Evolutionary conservation across 2,797 vertebrate species (phyloP), one percentile per base, ranked within the genome.

Genomic region (Sebastolobus alascanus): DNA sequence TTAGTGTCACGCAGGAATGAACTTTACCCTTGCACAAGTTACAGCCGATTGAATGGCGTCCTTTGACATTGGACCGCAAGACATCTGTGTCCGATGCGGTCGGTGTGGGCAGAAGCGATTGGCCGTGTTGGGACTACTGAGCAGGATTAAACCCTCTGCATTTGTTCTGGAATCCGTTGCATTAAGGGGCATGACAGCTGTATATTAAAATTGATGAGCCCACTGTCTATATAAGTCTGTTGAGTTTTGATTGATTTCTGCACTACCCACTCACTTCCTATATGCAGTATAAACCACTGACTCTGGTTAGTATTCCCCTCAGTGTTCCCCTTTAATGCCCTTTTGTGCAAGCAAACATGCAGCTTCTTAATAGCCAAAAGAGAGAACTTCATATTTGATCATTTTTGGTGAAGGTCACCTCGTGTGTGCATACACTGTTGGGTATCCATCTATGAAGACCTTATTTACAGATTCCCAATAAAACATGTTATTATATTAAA

Each of bases 241-340:
- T 64, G 67, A 73, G 64, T 67, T 82, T 54, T 80, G 70, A 88
- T 87, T 89, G 85, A 89, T 88, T 86, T 64, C 58, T 79, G 56
- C 66, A 63, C 18, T 18, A 6, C 56, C 73, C 50, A 70, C 59
- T 82, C 68, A 78, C 79, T 88, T 84, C 50, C 80, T 56, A 60
- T 63, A 66, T 77, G 69, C 70, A 59, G 35, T 60, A 56, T 63
- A 75, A 80, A 66, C 50, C 54, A 27, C 67, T 40, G 52, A 74
- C 46, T 87, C 35, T 73, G 13, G 9, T 89, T 85, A 73, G 40
- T 74, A 84, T 87, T 90, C 83, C 31, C 52, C 65, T 27, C 46
- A 25, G 58, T 29, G 33, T 27, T 59, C 58, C 13, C 10, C 65
- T 69, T 66, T 67, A 75, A 73, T 73, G 35, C 70, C 82, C 43